Evolutionary conservation across 2,888 invertebrate species (phyloP).

Genomic region (Drosophila niveifrons): DNA sequence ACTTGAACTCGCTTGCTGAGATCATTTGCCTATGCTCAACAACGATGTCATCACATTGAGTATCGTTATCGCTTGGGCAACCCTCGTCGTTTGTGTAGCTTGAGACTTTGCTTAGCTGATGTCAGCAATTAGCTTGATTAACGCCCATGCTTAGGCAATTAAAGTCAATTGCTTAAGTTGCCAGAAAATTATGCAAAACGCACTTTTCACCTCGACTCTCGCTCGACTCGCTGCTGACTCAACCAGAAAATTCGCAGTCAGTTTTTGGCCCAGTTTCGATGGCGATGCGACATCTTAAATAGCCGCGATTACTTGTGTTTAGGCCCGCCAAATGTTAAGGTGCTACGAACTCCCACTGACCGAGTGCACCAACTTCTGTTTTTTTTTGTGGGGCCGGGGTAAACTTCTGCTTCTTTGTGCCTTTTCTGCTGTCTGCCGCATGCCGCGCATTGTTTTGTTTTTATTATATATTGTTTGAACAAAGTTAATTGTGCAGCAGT

Average conservation of each 20-base stretch:
- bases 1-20: neutral
- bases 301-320: slow-evolving; percentile 12
- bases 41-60: slow-evolving; percentile 3
- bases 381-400: neutral
- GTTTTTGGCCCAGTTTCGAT: slow-evolving; percentile 43
- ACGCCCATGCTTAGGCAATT: slow-evolving; percentile 65
- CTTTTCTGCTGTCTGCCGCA: slow-evolving; percentile 42
- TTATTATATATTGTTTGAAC: neutral
- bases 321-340: slow-evolving; percentile 57
- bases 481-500: slow-evolving; percentile 49
- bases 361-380: slow-evolving; percentile 46
- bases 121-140: slow-evolving; percentile 70
- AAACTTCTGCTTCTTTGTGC: slow-evolving; percentile 7
- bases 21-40: neutral
- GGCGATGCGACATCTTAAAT: slow-evolving; percentile 21
- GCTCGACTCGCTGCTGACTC: slow-evolving; percentile 20
- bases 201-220: slow-evolving; percentile 50
- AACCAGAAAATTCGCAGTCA: slow-evolving; percentile 36
- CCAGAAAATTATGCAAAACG: slow-evolving; percentile 63
- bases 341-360: slow-evolving; percentile 70
- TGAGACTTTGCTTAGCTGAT: slow-evolving; percentile 50
- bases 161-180: slow-evolving; percentile 58
- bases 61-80: slow-evolving; percentile 5
- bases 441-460: slow-evolving; percentile 44
- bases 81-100: slow-evolving; percentile 44